These are phyloP conservation scores for Trachelus tabidus DNA, from an alignment of 2,888 invertebrate genomes.

Conservation along the genomic window DNA sequence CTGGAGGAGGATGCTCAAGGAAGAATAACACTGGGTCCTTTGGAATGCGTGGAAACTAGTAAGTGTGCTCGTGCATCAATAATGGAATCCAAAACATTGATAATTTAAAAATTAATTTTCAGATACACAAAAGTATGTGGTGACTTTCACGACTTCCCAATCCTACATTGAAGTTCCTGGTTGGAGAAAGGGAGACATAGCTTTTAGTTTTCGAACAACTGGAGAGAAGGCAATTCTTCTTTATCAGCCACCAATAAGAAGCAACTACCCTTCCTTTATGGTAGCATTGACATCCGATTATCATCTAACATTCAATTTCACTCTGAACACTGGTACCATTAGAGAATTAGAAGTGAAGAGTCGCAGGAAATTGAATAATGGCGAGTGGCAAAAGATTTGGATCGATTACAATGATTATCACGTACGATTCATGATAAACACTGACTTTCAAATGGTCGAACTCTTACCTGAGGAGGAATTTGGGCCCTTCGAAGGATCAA, in stretches of 20 bases:
- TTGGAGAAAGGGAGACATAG: slow-evolving; percentile 92
- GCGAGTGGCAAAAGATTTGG: slow-evolving; percentile 97
- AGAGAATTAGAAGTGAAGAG: slow-evolving; percentile 87
- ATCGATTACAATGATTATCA: slow-evolving; percentile 95
- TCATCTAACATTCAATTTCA: slow-evolving; percentile 89
- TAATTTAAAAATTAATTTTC: slow-evolving; percentile 40
- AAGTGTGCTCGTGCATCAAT: slow-evolving; percentile 60
- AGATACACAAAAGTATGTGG: slow-evolving; percentile 93
- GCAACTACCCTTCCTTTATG: slow-evolving; percentile 92
- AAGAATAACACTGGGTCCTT: slow-evolving; percentile 87
- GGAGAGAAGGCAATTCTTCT: slow-evolving; percentile 89
- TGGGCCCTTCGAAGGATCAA: slow-evolving; percentile 92
- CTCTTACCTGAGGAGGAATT: slow-evolving; percentile 87
- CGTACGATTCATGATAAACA: slow-evolving; percentile 92
- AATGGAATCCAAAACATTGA: neutral
- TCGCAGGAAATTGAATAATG: slow-evolving; percentile 84
- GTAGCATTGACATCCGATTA: slow-evolving; percentile 87
- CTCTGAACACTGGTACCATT: slow-evolving; percentile 84
- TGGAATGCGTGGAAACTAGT: slow-evolving; percentile 96
- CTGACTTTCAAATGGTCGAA: slow-evolving; percentile 89
- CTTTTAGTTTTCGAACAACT: slow-evolving; percentile 92
- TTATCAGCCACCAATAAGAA: slow-evolving; percentile 90
- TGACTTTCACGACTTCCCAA: slow-evolving; percentile 92
- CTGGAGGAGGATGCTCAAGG: slow-evolving; percentile 86
- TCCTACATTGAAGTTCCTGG: slow-evolving; percentile 94